Evolutionary conservation across 2,888 invertebrate species (phyloP).

Genomic region (Bellardia pandia): DNA sequence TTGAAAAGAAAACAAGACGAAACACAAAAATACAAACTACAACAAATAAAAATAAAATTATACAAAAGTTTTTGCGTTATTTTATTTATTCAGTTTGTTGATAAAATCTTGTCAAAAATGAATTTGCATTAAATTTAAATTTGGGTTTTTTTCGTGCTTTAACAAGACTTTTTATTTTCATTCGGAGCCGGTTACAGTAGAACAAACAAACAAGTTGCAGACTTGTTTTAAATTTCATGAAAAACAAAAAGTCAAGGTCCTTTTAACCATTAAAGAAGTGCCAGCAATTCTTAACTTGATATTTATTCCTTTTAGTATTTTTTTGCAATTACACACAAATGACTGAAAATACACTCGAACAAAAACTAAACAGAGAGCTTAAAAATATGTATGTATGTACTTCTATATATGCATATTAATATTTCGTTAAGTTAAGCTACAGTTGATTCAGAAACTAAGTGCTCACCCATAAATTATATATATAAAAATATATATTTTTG

Average conservation of each 20-base stretch:
- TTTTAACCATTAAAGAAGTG: conserved; percentile 23
- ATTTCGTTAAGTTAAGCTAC: too few relatives aligned
- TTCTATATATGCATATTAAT: too few relatives aligned
- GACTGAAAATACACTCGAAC: neutral
- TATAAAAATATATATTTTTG: too few relatives aligned
- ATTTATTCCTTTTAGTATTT: neutral
- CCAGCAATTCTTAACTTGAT: conserved; percentile 14
- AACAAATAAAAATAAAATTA: conserved; percentile 33
- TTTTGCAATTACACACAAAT: neutral
- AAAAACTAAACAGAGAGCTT: neutral
- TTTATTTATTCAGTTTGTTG: conserved; percentile 32
- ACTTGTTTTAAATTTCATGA: neutral
- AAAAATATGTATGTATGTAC: too few relatives aligned
- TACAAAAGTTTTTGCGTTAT: conserved; percentile 33
- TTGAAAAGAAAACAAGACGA: neutral
- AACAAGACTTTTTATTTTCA: neutral
- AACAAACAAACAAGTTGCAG: conserved; percentile 21
- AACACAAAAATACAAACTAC: neutral
- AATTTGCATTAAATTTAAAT: conserved; percentile 59
- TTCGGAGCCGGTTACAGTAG: neutral
- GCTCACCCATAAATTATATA: too few relatives aligned
- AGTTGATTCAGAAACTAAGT: too few relatives aligned
- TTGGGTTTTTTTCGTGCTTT: neutral
- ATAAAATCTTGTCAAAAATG: conserved; percentile 49
- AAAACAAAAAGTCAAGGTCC: conserved; percentile 41